Conservation (phyloP, 1,140 invertebrate genomes). For the Brachionus calyciflorus region DNA sequence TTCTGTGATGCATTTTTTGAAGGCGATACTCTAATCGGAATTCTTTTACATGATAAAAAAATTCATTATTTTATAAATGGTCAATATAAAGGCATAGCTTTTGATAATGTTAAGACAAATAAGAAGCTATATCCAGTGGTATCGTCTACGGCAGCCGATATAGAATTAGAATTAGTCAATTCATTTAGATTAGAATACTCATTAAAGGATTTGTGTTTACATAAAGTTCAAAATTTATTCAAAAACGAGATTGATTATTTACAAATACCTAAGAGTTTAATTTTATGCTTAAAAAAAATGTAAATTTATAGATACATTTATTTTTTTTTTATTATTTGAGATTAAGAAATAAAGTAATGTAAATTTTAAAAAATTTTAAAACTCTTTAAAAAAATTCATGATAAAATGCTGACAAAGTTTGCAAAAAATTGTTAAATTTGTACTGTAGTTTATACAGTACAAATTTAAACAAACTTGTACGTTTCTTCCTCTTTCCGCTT, state of each 20-base stretch:
- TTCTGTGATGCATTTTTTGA: constrained; percentile 71
- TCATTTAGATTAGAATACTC: constrained; percentile 12
- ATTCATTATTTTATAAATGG: constrained; percentile 73
- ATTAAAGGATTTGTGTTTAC: not conserved
- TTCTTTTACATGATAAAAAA: constrained; percentile 66
- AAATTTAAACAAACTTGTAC: no score
- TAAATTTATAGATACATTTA: no score
- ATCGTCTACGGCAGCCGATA: constrained; percentile 73
- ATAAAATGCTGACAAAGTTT: no score
- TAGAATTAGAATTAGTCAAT: constrained; percentile 58
- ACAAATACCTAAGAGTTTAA: not conserved
- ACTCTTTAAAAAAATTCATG: no score
- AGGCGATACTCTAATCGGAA: constrained; percentile 68
- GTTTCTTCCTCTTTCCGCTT: no score
- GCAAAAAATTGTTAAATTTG: no score
- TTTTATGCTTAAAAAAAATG: not conserved
- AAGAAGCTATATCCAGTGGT: constrained; percentile 69
- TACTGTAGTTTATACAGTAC: no score
- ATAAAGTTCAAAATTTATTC: not conserved
- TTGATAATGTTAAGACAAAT: constrained; percentile 51
- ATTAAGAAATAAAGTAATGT: no score
- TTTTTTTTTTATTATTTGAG: no score
- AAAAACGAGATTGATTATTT: constrained; percentile 10
- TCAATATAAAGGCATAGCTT: constrained; percentile 66
- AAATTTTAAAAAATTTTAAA: no score